These are phyloP conservation scores for Apamea anceps DNA, from an alignment of 2,888 invertebrate genomes.

Conservation along the genomic window DNA sequence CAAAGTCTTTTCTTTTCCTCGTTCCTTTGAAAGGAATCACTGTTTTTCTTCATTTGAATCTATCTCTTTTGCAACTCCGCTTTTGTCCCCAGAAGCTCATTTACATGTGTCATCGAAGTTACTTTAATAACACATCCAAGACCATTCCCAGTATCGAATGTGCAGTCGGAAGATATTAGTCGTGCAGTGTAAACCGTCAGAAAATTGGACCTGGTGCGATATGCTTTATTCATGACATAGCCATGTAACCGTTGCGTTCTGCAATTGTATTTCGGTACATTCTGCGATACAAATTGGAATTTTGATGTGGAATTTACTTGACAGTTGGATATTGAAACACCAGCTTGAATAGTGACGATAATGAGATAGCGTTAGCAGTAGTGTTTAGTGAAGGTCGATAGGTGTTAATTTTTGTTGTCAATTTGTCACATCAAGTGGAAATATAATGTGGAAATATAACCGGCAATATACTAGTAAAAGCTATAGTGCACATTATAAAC, in stretches of 20 bases:
- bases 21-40: not conserved
- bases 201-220: conserved; percentile 82
- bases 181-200: conserved; percentile 77
- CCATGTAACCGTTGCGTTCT: conserved; percentile 73
- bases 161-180: conserved; percentile 74
- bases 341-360: conserved; percentile 49
- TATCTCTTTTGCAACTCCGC: no score
- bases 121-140: conserved; percentile 26
- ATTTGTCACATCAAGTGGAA: not conserved
- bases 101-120: conserved; percentile 8
- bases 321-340: conserved; percentile 74
- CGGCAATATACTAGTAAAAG: not conserved
- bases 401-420: not conserved
- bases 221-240: conserved; percentile 85
- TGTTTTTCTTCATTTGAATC: not conserved
- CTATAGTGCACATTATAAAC: no score
- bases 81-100: not conserved
- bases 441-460: no score
- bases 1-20: not conserved
- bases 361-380: conserved; percentile 24
- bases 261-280: conserved; percentile 79
- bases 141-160: conserved; percentile 39
- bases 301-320: conserved; percentile 79
- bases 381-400: conserved; percentile 5
- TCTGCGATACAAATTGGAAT: conserved; percentile 75